Conservation (phyloP, 2,888 invertebrate species). For the Drosophila parthenogenetica region DNA sequence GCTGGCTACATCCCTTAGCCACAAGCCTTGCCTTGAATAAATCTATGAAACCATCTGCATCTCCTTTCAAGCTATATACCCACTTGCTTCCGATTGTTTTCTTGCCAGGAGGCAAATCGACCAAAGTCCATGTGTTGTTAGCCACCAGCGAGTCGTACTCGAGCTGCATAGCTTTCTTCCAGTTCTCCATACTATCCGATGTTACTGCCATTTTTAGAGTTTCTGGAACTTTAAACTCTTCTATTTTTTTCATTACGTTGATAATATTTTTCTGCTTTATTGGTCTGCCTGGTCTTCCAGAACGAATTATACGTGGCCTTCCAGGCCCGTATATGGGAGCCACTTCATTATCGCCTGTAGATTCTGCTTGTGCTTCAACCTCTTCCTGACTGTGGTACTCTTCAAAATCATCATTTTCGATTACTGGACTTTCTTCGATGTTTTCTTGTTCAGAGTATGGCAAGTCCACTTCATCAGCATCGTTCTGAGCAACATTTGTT, state of each 20-base stretch:
- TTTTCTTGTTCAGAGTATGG: too few relatives aligned
- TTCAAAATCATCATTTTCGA: not conserved
- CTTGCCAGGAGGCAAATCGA: constrained; percentile 5
- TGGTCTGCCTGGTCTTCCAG: constrained; percentile 13
- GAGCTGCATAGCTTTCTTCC: constrained; percentile 7
- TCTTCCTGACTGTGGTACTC: not conserved
- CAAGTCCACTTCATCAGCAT: not conserved
- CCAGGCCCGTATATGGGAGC: constrained; percentile 1
- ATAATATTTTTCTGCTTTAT: constrained; percentile 6
- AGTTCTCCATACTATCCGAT: not conserved
- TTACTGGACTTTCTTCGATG: too few relatives aligned
- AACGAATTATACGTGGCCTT: constrained; percentile 5
- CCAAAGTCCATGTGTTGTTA: constrained; percentile 4
- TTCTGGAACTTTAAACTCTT: not conserved
- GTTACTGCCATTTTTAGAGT: not conserved
- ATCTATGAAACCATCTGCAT: constrained; percentile 26
- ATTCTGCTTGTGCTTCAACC: too few relatives aligned
- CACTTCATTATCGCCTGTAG: too few relatives aligned
- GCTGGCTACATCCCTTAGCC: constrained; percentile 48
- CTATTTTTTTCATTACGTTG: constrained; percentile 11
- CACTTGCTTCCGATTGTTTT: constrained; percentile 17
- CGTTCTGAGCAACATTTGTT: not conserved
- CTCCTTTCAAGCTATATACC: constrained; percentile 5
- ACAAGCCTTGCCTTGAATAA: constrained; percentile 41
- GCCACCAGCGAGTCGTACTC: constrained; percentile 3